Base-by-base conservation (phyloP, 2,113 vertebrate genomes). In the Coracopsis vasa region DNA sequence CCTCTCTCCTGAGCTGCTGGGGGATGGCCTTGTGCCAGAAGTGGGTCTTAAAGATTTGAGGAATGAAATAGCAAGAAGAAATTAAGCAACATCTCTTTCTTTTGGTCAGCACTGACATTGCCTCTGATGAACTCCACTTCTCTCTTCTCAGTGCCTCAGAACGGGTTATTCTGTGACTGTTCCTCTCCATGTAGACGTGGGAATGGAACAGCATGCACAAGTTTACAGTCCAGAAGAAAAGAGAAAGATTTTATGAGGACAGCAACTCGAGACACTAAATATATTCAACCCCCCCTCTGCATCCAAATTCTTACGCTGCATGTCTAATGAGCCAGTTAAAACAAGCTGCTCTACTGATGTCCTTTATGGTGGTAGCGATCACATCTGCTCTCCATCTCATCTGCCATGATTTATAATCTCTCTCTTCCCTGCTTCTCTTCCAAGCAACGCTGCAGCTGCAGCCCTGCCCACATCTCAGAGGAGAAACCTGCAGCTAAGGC, bases 291-390 rank as follows among this genome's bases (percentile, higher is more conserved):
- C 28, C 47, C 19, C 10, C 2, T 1, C n/a, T 45, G 62, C 79
- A 74, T 9, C 33, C 16, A 4, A 82, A 2, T 3, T 71, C 88
- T 86, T 50, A 29, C 53, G 71, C 6, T 86, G 88, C 93, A 95
- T 83, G 54, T 54, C 80, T 96, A 90, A 92, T 24, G 95, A 96
- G 96, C 95, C 75, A 48, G 87, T 7, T 25, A 37, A 56, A 95
- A 51, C 19, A 35, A 97, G 92, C 73, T 92, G 73, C 90, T 97
- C 56, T 31, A 4, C 48, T 94, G 42, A 69, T 50, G 94, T 61
- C 74, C 94, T 94, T 72, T 94, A 37, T 74, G 72, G 47, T 88
- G 92, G 82, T 0, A 53, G 70, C 17, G 31, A 91, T 77, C 94
- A 71, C 78, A 92, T 90, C 78, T 94, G 94, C 92, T 69, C 91